Base-by-base conservation (phyloP, 2,113 vertebrate genomes). In the Zootoca vivipara region DNA sequence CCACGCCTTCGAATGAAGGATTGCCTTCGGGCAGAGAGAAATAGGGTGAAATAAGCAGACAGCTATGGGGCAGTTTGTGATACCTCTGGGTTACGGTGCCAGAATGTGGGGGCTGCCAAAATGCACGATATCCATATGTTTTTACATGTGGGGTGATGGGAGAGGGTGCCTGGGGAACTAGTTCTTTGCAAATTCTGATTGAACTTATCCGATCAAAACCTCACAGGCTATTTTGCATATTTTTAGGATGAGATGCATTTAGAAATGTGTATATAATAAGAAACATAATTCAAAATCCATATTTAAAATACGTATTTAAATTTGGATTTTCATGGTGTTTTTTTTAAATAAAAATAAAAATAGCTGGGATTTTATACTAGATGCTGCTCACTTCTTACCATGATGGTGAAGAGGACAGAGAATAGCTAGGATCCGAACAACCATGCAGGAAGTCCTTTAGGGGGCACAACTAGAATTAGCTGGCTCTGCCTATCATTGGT, bases 101-200 rank as follows among this genome's bases (percentile, higher is more conserved):
- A 64, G 38, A 64, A 15, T 28, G 33, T n/a, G 35, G 26, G 26
- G n/a, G 46, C 4, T 78, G 35, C 42, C 40, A 42, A 1, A 0
- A 0, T n/a, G 4, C 79, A n/a, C 35, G 7, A 2, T n/a, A 0
- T 83, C 85, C n/a, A 16, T 16, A 2, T 30, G 13, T 1, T 72
- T 38, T 81, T 30, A 80, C 52, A 42, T 56, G 52, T 12, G 28
- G 1, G 12, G n/a, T 72, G n/a, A 15, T 6, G n/a, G 70, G n/a
- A n/a, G n/a, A 15, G 9, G n/a, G 16, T 72, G 70, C 70, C 33
- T 33, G 4, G 15, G 69, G 70, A 72, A 33, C 18, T 15, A 62
- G 58, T 62, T 62, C 58, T 62, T 16, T 72, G 70, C 70, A 33
- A 5, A 33, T 72, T 72, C n/a, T n/a, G n/a, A n/a, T 72, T 33